Base-by-base conservation (phyloP, 2,113 vertebrate genomes). In the Rhizomys pruinosus region DNA sequence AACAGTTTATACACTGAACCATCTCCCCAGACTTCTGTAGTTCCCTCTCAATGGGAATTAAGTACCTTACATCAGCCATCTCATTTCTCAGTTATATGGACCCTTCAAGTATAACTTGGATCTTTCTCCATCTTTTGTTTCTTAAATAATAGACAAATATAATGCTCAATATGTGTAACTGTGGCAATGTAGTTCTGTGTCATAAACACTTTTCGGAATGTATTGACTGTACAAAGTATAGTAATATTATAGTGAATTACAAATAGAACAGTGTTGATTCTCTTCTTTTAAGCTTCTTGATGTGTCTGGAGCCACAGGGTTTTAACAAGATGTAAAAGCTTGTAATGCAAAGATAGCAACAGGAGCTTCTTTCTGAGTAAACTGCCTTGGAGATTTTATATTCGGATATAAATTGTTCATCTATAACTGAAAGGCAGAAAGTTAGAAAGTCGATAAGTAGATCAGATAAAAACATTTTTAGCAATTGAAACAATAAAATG, bases 181-280 rank as follows among this genome's bases (percentile, higher is more conserved):
- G n/a, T 77, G 42, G 74, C 23, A 68, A 32, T 52, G 20, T 2
- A 37, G 1, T 3, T 59, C 9, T 64, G 55, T 78, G 42, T 73
- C 3, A 23, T 80, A 77, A 82, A 47, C 13, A 74, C 27, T 52
- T 52, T 81, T 37, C 32, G 27, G 78, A 37, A 23, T 68, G 25
- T 76, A 20, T 39, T 93, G 55, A 91, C 59, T 89, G 42, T 16
- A 20, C 74, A 59, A 93, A 80, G 76, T 90, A 63, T 2, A 57
- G n/a, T 71, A 72, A 47, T 27, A 76, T 29, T 90, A 66, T 2
- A 39, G 32, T 23, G 61, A n/a, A 61, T 59, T 52, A 19, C 76
- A 47, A 78, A 66, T 16, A 59, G 1, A n/a, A n/a, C n/a, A n/a
- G n/a, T n/a, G n/a, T n/a, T n/a, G n/a, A 61, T 68, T 82, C 89